phyloP scores from a whole-genome alignment of 2,888 invertebrate species.

The Eupithecia pulchellata region DNA sequence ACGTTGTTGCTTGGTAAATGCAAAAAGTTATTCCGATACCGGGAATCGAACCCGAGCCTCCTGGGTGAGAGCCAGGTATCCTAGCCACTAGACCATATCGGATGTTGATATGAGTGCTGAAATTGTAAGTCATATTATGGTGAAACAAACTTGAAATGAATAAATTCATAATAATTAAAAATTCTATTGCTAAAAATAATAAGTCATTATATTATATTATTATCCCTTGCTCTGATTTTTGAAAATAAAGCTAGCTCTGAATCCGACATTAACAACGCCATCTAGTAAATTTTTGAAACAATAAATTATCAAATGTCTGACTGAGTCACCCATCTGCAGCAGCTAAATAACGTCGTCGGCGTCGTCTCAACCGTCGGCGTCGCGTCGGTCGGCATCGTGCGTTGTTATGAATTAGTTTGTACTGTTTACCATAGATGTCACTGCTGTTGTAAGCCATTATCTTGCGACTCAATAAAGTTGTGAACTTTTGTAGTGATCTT shows the following conservation, averaged over 20 bases:
- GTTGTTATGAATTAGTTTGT: constrained; percentile 13
- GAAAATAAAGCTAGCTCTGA: background rate
- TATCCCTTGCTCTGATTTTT: background rate
- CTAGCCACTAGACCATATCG: constrained; percentile 88
- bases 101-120: constrained; percentile 37
- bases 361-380: background rate
- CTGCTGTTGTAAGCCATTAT: background rate
- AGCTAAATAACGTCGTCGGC: background rate
- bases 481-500: background rate
- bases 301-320: background rate
- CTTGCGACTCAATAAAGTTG: background rate
- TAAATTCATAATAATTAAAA: background rate
- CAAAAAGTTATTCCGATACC: constrained; percentile 78
- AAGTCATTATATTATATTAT: too few relatives aligned
- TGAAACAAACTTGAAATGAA: background rate
- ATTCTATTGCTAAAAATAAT: too few relatives aligned
- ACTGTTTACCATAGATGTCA: constrained; percentile 12
- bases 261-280: constrained; percentile 8
- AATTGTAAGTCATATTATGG: background rate
- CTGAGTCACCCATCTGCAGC: background rate
- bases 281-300: background rate
- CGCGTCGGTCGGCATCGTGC: background rate
- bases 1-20: background rate
- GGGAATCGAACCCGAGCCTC: constrained; percentile 87
- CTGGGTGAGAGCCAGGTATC: constrained; percentile 90